Percentiles rank a stretch among this genome's conserved stretches.
phyloP scores from a whole-genome alignment of 2,888 invertebrate genomes.

The Fabriciana adippe region DNA sequence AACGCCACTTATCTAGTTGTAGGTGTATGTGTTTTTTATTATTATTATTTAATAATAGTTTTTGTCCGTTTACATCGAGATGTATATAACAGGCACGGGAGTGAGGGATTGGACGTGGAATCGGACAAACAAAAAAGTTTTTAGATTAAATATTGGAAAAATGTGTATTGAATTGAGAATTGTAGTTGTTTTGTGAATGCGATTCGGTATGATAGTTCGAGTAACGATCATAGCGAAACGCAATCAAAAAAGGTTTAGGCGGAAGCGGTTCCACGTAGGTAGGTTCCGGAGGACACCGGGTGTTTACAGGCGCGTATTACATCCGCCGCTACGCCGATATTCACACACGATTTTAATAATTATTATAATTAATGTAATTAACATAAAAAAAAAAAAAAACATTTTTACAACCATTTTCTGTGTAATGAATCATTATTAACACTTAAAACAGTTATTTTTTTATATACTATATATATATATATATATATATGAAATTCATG shows the following conservation, averaged over 20 bases:
- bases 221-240: neutral
- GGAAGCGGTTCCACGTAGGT: slow-evolving; percentile 19
- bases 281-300: slow-evolving; percentile 54
- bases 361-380: no score
- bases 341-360: neutral
- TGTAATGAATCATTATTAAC: no score
- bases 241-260: neutral
- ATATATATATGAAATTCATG: no score
- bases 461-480: no score
- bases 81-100: slow-evolving; percentile 56
- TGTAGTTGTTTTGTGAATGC: neutral
- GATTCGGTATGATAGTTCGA: neutral
- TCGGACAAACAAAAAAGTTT: neutral
- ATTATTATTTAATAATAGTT: slow-evolving; percentile 69
- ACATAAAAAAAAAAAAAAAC: no score
- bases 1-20: slow-evolving; percentile 73
- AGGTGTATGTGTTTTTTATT: slow-evolving; percentile 74
- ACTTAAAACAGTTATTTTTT: no score
- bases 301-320: slow-evolving; percentile 65
- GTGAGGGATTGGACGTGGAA: slow-evolving; percentile 45
- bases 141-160: neutral
- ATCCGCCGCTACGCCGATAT: slow-evolving; percentile 43
- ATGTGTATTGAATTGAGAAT: neutral
- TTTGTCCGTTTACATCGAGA: slow-evolving; percentile 65
- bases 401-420: no score